These are phyloP conservation scores for Thaumatotibia leucotreta DNA, from an alignment of 1,140 invertebrate genomes.

Conservation along the genomic window DNA sequence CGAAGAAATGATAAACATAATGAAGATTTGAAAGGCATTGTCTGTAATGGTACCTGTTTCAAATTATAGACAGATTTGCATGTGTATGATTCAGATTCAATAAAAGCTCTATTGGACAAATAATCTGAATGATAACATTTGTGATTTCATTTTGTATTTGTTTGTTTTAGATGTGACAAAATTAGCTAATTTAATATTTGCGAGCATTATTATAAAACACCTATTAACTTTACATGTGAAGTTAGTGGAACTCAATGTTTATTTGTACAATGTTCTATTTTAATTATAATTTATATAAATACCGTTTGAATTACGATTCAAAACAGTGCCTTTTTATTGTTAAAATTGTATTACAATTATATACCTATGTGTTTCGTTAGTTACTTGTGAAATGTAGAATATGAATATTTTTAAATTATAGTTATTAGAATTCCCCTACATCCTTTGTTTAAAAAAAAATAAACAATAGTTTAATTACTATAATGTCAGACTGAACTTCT, in stretches of 20 bases:
- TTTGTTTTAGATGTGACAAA: no score
- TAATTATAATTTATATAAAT: conserved; percentile 11
- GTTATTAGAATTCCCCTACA: neutral
- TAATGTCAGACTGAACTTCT: neutral
- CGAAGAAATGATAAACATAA: no score
- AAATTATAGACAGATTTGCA: no score
- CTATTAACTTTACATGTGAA: no score
- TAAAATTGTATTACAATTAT: conserved; percentile 29
- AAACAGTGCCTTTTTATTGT: conserved; percentile 47
- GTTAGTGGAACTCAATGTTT: neutral
- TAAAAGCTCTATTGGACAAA: no score
- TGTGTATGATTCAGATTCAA: no score
- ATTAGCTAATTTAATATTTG: no score
- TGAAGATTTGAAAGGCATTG: no score
- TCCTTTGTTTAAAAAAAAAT: neutral
- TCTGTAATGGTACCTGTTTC: no score
- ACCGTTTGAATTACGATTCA: conserved; percentile 33
- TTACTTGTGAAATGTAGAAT: conserved; percentile 18
- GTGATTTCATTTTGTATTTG: no score
- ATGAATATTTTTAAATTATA: neutral
- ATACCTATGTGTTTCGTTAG: conserved; percentile 30
- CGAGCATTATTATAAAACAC: no score
- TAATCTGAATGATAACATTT: no score
- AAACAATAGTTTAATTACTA: neutral
- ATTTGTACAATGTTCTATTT: neutral